These are phyloP conservation scores for Gasteruption jaculator DNA, from an alignment of 2,888 invertebrate species.

Conservation along the genomic window DNA sequence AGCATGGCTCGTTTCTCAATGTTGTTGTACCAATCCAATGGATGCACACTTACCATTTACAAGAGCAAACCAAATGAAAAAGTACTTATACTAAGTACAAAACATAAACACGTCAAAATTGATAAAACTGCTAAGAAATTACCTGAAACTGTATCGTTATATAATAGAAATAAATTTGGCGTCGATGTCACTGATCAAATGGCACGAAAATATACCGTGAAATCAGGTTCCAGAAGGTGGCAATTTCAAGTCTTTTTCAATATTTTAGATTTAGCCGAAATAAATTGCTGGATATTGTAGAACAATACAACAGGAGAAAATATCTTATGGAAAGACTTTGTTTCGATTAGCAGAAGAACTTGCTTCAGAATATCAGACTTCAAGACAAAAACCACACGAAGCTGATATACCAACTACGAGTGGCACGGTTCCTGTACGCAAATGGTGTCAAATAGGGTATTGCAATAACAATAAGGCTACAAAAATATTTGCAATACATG, in stretches of 20 bases:
- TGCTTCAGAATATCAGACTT: slow-evolving; percentile 11
- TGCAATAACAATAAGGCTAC: too few relatives aligned
- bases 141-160: slow-evolving; percentile 25
- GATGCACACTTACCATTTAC: slow-evolving; percentile 25
- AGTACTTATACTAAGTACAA: slow-evolving; percentile 23
- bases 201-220: slow-evolving; percentile 27
- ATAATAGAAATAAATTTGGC: slow-evolving; percentile 20
- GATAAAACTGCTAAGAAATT: slow-evolving; percentile 19
- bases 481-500: too few relatives aligned
- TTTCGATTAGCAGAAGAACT: slow-evolving; percentile 10
- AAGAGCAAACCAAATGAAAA: slow-evolving; percentile 29
- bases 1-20: slow-evolving; percentile 22
- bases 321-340: too few relatives aligned
- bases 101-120: slow-evolving; percentile 26
- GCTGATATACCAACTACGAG: slow-evolving; percentile 11
- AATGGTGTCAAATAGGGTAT: slow-evolving; percentile 4
- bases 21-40: slow-evolving; percentile 17
- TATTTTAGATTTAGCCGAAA: slow-evolving; percentile 11
- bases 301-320: slow-evolving; percentile 15
- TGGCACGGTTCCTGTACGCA: too few relatives aligned
- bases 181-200: slow-evolving; percentile 28
- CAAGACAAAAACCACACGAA: slow-evolving; percentile 9
- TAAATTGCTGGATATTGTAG: slow-evolving; percentile 28
- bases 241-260: slow-evolving; percentile 14
- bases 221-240: slow-evolving; percentile 22